Evolutionary conservation across 2,113 vertebrate genomes (phyloP).

Genomic region (Alexandromys fortis): DNA sequence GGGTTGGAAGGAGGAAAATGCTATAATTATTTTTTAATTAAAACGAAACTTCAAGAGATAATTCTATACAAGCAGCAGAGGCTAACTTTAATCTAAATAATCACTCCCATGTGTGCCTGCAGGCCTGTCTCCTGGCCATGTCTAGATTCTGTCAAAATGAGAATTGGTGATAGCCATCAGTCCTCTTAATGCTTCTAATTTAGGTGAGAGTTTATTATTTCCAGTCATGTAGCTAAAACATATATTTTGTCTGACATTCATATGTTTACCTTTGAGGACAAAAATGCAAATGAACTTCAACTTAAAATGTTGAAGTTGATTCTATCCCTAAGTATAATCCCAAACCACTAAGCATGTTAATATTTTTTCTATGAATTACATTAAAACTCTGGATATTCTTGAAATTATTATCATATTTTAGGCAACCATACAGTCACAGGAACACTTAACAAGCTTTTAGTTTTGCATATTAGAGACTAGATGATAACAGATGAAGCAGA

Average conservation of each 20-base stretch:
- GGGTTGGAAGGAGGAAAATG: neutral
- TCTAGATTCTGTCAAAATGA: neutral
- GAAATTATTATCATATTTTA: neutral
- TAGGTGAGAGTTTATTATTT: neutral
- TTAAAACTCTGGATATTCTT: neutral
- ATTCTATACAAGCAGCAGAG: neutral
- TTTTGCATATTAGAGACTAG: neutral
- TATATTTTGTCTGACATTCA: slow-evolving; percentile 46
- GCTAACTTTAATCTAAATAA: neutral
- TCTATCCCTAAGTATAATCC: neutral
- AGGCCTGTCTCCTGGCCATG: neutral
- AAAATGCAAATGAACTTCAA: neutral
- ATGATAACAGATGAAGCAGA: neutral
- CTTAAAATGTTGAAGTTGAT: neutral
- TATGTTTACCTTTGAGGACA: slow-evolving; percentile 63
- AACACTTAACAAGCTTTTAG: neutral
- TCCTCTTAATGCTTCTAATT: neutral
- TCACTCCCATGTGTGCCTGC: no score
- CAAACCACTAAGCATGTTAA: neutral
- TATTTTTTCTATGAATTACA: neutral
- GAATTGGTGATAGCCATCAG: neutral
- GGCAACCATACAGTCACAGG: neutral
- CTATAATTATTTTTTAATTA: neutral
- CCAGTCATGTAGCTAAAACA: slow-evolving; percentile 28
- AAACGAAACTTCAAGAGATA: neutral